Percentiles rank a stretch among this genome's conserved stretches.
Evolutionary conservation across 1,140 invertebrate species (phyloP).

Genomic region (Brachionus rubens): DNA sequence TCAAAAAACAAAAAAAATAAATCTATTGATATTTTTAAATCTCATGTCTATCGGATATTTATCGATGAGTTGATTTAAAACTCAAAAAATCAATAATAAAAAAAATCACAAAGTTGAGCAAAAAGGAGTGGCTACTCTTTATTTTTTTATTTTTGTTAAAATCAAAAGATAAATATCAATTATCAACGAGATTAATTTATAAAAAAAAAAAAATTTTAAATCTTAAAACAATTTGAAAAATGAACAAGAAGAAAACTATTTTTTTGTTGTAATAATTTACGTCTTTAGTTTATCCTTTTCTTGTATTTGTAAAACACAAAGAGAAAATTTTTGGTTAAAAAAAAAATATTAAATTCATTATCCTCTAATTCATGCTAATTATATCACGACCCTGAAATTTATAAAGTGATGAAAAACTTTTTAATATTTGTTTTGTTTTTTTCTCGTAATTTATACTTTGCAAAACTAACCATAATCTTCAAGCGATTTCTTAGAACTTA

Average conservation of each 20-base stretch:
- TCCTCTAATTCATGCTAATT: neutral
- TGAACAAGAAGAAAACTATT: neutral
- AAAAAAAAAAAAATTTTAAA: no score
- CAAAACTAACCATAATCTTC: no score
- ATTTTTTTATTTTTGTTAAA: neutral
- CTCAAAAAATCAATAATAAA: neutral
- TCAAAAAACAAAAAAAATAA: neutral
- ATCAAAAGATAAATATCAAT: conserved; percentile 34
- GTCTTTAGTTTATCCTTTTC: no score
- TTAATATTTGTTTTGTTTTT: no score
- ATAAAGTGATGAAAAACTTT: no score
- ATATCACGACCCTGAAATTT: conserved; percentile 6
- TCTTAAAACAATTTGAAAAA: conserved; percentile 9
- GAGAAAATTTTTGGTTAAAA: no score
- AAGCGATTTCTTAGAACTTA: no score
- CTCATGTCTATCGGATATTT: conserved; percentile 39
- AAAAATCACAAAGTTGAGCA: neutral
- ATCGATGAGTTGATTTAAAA: no score
- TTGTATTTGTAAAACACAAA: no score
- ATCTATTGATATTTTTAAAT: conserved; percentile 4
- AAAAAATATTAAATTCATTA: no score
- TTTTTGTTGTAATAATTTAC: no score
- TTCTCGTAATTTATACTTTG: no score
- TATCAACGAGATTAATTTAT: conserved; percentile 2
- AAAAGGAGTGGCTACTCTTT: neutral